Evolutionary conservation across 2,113 vertebrate genomes (phyloP).

Genomic region (Brienomyrus brachyistius): DNA sequence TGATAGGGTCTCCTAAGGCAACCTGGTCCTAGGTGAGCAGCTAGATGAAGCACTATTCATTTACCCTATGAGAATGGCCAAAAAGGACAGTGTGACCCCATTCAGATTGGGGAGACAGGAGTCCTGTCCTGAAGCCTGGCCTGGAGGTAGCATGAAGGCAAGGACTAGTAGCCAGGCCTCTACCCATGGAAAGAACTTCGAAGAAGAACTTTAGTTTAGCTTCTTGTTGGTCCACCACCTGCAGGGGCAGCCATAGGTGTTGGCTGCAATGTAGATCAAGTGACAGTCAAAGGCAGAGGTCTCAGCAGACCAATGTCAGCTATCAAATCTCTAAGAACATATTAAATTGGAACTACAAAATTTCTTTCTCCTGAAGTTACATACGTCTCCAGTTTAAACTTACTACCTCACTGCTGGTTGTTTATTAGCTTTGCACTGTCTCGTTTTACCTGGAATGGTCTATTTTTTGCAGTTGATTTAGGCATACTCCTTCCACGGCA

Average conservation of each 20-base stretch:
- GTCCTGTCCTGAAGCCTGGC: no score
- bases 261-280: background rate
- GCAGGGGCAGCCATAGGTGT: background rate
- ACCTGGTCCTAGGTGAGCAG: background rate
- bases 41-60: background rate
- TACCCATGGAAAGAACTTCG: no score
- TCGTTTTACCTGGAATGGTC: background rate
- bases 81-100: background rate
- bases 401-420: background rate
- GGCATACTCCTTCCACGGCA: constrained; percentile 29
- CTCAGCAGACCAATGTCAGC: background rate
- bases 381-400: background rate
- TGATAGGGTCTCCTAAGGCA: background rate
- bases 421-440: background rate
- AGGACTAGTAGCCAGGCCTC: no score
- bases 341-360: background rate
- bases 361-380: background rate
- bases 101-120: no score
- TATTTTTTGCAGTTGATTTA: background rate
- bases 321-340: background rate
- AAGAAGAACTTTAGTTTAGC: no score
- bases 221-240: background rate
- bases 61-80: background rate
- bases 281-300: background rate
- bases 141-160: no score